Percentiles rank a stretch among this genome's conserved stretches.
Evolutionary conservation across 2,797 vertebrate species (phyloP).

Genomic region (Danio aesculapii): DNA sequence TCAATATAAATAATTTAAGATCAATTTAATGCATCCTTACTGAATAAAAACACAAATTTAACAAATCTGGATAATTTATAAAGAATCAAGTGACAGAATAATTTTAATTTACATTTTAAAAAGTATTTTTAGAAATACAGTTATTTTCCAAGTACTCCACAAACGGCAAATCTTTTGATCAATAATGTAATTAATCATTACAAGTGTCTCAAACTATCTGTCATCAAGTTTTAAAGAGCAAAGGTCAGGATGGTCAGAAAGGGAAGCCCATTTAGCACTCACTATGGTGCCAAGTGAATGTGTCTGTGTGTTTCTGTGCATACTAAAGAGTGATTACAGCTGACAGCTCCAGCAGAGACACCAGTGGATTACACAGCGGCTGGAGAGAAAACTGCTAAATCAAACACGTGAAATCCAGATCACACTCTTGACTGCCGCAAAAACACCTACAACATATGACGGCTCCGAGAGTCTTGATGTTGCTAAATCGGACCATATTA

Average conservation of each 20-base stretch:
- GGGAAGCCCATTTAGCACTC: slow-evolving; percentile 5
- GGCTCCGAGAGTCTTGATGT: not conserved
- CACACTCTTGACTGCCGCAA: slow-evolving; percentile 14
- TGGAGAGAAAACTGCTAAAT: slow-evolving; percentile 37
- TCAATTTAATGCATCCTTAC: not conserved
- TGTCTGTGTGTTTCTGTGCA: slow-evolving; percentile 1
- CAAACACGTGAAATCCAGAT: slow-evolving; percentile 34
- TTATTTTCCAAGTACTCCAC: not conserved
- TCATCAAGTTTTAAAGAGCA: not conserved
- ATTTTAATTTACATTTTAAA: no score
- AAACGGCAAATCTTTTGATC: not conserved
- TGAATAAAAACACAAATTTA: not conserved
- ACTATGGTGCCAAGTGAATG: slow-evolving; percentile 36
- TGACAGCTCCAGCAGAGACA: slow-evolving; percentile 38
- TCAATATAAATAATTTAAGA: no score
- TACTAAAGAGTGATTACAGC: slow-evolving; percentile 30
- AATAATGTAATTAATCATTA: not conserved
- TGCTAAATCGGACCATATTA: not conserved
- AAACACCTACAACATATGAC: not conserved
- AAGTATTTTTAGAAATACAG: not conserved
- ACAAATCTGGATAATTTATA: no score
- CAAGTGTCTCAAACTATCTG: not conserved
- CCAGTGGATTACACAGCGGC: slow-evolving; percentile 40
- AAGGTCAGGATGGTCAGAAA: not conserved
- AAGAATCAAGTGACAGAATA: no score